Evolutionary conservation across 1,140 invertebrate species (phyloP).

Genomic region (Diorhabda elongata): DNA sequence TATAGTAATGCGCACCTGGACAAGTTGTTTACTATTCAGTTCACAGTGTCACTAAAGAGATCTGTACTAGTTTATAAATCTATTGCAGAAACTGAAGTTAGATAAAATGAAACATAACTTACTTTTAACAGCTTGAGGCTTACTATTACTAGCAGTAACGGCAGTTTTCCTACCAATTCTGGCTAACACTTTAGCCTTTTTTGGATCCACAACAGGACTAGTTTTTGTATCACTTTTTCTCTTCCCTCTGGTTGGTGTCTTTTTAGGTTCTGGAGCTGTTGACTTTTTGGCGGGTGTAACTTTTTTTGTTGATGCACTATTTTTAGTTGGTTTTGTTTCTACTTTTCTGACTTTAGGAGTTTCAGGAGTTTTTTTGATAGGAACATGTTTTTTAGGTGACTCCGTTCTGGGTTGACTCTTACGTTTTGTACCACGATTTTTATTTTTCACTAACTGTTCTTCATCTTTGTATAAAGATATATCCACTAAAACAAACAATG

Average conservation of each 20-base stretch:
- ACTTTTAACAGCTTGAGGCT: slow-evolving; percentile 22
- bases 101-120: slow-evolving; percentile 3
- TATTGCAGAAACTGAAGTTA: no score
- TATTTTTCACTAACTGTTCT: slow-evolving; percentile 67
- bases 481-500: slow-evolving; percentile 60
- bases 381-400: slow-evolving; percentile 15
- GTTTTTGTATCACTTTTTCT: slow-evolving; percentile 26
- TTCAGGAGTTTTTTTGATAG: slow-evolving; percentile 34
- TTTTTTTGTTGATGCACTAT: slow-evolving; percentile 14
- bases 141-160: slow-evolving; percentile 13
- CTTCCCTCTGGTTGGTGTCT: slow-evolving; percentile 19
- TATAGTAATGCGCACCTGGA: no score
- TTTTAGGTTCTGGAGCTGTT: slow-evolving; percentile 19
- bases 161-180: slow-evolving; percentile 42
- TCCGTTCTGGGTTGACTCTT: slow-evolving; percentile 27
- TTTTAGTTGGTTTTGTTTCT: slow-evolving; percentile 14
- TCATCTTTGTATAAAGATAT: slow-evolving; percentile 75
- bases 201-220: slow-evolving; percentile 43
- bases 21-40: no score
- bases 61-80: no score
- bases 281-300: slow-evolving; percentile 14
- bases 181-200: slow-evolving; percentile 45
- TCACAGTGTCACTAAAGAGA: no score
- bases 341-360: slow-evolving; percentile 37
- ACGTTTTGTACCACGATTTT: slow-evolving; percentile 38